Evolutionary conservation across 2,113 vertebrate species (phyloP).

Genomic region (Hippotragus niger): DNA sequence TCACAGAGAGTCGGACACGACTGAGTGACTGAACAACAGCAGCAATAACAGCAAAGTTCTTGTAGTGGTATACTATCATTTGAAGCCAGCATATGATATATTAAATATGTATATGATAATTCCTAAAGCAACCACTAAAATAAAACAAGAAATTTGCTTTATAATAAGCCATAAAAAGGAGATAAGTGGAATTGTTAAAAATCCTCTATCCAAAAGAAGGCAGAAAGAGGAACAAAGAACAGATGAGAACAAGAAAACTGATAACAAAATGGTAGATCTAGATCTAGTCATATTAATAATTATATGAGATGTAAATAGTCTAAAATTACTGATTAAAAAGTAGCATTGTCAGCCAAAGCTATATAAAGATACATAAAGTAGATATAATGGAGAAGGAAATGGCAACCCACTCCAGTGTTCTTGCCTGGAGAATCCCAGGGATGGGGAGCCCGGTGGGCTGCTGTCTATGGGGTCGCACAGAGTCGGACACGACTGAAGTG

Average conservation of each 20-base stretch:
- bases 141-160: neutral
- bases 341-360: neutral
- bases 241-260: neutral
- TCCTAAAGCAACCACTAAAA: neutral
- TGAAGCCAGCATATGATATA: neutral
- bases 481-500: no score
- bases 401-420: no score
- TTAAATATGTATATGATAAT: neutral
- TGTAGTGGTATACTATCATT: neutral
- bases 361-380: neutral
- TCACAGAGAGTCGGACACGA: accelerated
- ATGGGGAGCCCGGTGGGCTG: no score
- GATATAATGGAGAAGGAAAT: no score
- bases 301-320: neutral
- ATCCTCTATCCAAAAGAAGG: neutral
- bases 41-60: neutral
- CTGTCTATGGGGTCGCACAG: no score
- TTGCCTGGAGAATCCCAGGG: no score
- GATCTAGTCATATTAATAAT: neutral
- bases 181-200: neutral
- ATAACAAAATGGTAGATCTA: neutral
- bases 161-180: neutral
- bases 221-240: neutral
- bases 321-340: neutral
- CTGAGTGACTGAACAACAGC: neutral